Percentiles rank a stretch among this genome's conserved stretches.
Evolutionary conservation across 2,113 vertebrate species (phyloP).

Genomic region (Phyllostomus discolor): DNA sequence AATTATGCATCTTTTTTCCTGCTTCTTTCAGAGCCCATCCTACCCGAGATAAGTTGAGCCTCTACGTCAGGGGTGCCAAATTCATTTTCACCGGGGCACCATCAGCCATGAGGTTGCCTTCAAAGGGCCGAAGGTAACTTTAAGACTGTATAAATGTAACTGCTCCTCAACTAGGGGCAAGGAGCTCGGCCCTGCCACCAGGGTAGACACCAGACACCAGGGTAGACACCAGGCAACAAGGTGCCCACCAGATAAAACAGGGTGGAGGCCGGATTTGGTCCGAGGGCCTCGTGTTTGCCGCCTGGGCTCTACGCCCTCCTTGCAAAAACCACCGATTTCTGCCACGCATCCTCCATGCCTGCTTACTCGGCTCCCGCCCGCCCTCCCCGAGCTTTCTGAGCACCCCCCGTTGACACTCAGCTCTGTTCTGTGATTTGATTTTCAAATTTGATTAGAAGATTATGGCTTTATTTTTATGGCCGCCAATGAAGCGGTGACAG

Average conservation of each 20-base stretch:
- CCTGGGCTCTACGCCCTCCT: not conserved
- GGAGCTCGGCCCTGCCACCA: too few species aligned
- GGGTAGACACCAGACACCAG: too few species aligned
- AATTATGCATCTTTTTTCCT: not conserved
- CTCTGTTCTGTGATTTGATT: constrained; percentile 10
- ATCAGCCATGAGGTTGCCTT: too few species aligned
- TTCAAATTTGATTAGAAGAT: not conserved
- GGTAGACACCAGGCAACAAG: too few species aligned
- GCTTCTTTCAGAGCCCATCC: not conserved
- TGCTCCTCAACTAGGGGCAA: too few species aligned
- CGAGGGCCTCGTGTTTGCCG: rapidly evolving
- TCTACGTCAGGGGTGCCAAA: not conserved
- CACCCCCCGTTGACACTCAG: not conserved
- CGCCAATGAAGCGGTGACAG: not conserved
- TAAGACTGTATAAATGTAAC: too few species aligned
- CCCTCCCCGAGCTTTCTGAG: not conserved
- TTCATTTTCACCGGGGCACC: too few species aligned
- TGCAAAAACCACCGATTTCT: not conserved
- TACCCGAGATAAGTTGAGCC: not conserved
- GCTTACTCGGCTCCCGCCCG: not conserved
- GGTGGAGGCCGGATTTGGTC: too few species aligned
- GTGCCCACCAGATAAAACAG: too few species aligned
- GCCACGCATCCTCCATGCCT: not conserved
- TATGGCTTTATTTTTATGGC: not conserved
- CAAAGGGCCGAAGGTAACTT: too few species aligned